phyloP scores from a whole-genome alignment of 1,140 invertebrate genomes.

The Diabrotica virgifera region DNA sequence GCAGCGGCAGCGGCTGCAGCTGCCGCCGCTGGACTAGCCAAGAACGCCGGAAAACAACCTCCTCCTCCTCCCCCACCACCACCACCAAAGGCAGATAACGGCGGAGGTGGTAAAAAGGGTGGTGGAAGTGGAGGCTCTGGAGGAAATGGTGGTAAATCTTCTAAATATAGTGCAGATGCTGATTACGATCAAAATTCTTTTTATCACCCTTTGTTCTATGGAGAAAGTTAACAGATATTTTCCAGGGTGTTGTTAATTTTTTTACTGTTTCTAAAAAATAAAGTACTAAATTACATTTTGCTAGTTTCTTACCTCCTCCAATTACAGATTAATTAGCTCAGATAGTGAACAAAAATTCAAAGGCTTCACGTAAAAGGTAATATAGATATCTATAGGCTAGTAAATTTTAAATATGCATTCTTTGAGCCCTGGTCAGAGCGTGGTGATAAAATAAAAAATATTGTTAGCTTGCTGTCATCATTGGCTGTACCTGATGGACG shows the following conservation, averaged over 20 bases:
- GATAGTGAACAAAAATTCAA: no score
- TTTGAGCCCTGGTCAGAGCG: no score
- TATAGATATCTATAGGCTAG: no score
- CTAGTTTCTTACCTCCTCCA: conserved; percentile 2
- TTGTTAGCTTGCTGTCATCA: no score
- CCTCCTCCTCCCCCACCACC: conserved; percentile 26
- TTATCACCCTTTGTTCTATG: conserved; percentile 28
- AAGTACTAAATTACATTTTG: neutral
- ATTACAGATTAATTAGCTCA: no score
- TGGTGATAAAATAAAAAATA: no score
- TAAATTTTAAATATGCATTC: no score
- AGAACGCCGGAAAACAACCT: conserved; percentile 30
- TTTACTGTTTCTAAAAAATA: conserved; percentile 21
- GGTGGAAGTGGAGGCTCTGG: conserved; percentile 16
- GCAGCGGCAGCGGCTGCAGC: conserved; percentile 55
- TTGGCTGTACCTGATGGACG: no score
- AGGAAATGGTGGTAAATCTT: conserved; percentile 17
- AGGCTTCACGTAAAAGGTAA: no score
- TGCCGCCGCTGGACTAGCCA: conserved; percentile 47
- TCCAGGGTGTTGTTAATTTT: conserved; percentile 21
- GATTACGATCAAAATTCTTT: conserved; percentile 23
- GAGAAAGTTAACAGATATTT: conserved; percentile 20
- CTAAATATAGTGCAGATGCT: conserved; percentile 20
- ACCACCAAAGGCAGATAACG: conserved; percentile 19
- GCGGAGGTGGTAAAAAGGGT: conserved; percentile 9